Base-by-base conservation (phyloP, 2,888 invertebrate genomes). In the Leucophenga montana region DNA sequence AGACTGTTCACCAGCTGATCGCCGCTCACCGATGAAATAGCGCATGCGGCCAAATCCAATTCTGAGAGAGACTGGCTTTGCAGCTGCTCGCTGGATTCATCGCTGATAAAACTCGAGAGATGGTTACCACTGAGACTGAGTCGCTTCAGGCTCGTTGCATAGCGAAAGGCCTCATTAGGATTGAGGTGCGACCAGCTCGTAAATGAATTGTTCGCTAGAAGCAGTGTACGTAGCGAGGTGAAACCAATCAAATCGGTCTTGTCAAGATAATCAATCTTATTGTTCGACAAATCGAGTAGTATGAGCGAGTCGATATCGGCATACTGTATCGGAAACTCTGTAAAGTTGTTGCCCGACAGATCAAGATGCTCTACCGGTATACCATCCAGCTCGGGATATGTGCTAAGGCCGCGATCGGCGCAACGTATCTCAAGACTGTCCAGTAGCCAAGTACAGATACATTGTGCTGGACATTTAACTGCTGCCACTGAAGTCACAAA, bases 111-210 rank as follows among this genome's bases (percentile, higher is more conserved):
- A 48, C 88, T 89, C 50, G 80, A 85, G 53, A 95, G 88, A 46
- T 90, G 90, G 86, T 95, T 95, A 62, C 90, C 87, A 0, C 92
- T 92, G n/a, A 95, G 86, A 74, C 92, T 91, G n/a, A 95, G 86
- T 53, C 88, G 89, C 78, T 89, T 90, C 62, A 95, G 87, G 62
- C 89, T 91, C 0, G 85, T 85, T 0, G 91, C 89, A 70, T 89
- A 89, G 66, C 85, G 78, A 27, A 92, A 88, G 1, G 91, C 89
- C 33, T 89, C 86, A 71, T 90, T 90, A 0, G 92, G 91, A 83
- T 90, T 90, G 48, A 93, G 85, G 61, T 90, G 90, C 2, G 88
- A 77, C 93, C 93, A 92, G 66, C 90, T 88, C 33, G 87, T 89
- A 72, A 95, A 92, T 65, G 89, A 85, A 82, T 95, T 95, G 70